Base-by-base conservation (phyloP, 2,113 vertebrate genomes). In the Epinephelus moara region DNA sequence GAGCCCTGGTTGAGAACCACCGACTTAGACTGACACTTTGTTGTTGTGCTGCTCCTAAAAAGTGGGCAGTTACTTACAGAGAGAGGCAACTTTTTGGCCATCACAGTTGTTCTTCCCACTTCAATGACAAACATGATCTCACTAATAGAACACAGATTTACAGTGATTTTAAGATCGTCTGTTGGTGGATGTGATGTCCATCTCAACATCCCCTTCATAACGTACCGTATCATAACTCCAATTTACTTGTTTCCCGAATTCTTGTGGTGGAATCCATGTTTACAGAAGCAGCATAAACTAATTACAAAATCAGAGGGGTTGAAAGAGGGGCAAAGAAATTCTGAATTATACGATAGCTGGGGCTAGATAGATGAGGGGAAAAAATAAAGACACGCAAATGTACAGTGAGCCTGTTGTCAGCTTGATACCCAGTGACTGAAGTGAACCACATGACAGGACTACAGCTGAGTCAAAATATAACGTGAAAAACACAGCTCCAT, bases 401-500 rank as follows among this genome's bases (percentile, higher is more conserved):
- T 50, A 47, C 70, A 82, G 57, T 60, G 30, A 76, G 82, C 8
- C 77, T 75, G 80, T 84, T 87, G 80, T 85, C 86, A 84, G 68
- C 77, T 78, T 50, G 63, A 90, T 80, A 77, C 77, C 25, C 81
- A 33, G 61, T 67, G 84, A 89, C 45, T 77, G 81, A 89, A 90
- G 79, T 49, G 71, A 80, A 88, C 85, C 33, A 88, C 88, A 92
- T 87, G 70, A 89, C 82, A 91, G 67, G 57, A 71, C 45, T 18
- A 45, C 1, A 15, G 52, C 77, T 12, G 76, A 84, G 81, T 91
- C 84, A 77, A 82, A 92, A 88, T 78, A 90, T 47, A 77, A 75
- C 27, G 25, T 74, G 70, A 78, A 91, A 92, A 91, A 92, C 87
- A 91, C 75, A 87, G 76, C 78, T 81, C 75, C 68, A 81, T 89